phyloP scores from a whole-genome alignment of 2,797 vertebrate genomes.

The Pangasius djambal region DNA sequence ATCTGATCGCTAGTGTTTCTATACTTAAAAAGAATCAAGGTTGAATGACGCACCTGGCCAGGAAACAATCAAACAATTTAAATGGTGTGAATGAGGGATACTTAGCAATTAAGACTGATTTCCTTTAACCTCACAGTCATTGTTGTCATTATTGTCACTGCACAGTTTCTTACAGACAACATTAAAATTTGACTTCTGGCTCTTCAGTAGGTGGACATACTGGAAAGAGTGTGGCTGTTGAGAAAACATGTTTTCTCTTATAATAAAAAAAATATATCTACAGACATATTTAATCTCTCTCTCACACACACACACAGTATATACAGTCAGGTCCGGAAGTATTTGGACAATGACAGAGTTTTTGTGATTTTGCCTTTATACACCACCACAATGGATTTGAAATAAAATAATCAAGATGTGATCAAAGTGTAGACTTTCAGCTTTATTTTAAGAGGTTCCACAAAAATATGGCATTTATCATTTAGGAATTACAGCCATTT shows the following conservation, averaged over 20 bases:
- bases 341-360: too few species aligned
- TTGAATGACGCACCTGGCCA: not conserved
- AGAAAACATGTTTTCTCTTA: not conserved
- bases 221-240: not conserved
- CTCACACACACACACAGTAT: too few species aligned
- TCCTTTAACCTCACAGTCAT: not conserved
- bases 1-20: not conserved
- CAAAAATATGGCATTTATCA: too few species aligned
- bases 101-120: not conserved
- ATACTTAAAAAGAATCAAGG: not conserved
- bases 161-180: not conserved
- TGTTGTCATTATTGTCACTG: not conserved
- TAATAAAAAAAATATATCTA: not conserved
- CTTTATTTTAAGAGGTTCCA: too few species aligned
- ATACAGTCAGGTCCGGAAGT: too few species aligned
- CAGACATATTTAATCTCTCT: not conserved
- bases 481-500: too few species aligned
- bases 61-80: not conserved
- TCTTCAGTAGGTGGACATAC: not conserved
- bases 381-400: too few species aligned
- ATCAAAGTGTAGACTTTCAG: too few species aligned
- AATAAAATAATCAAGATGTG: too few species aligned
- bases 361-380: too few species aligned
- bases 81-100: not conserved
- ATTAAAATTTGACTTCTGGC: not conserved